Base-by-base conservation (phyloP, 2,113 vertebrate species). In the Kobus ellipsiprymnus region DNA sequence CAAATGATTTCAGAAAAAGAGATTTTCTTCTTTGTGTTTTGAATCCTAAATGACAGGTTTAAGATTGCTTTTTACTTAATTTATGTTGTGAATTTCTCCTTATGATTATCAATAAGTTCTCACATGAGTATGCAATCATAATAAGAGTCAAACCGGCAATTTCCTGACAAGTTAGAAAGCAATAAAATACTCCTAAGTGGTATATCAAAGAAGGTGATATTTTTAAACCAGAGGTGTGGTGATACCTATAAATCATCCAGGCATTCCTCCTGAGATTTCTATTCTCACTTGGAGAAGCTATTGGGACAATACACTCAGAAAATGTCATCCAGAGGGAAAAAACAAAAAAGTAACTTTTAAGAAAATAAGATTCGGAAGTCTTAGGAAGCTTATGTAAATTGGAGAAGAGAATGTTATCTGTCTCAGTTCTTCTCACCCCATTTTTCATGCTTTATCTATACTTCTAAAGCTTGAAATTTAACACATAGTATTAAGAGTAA, bases 101-200 rank as follows among this genome's bases (percentile, higher is more conserved):
- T 87, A 59, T n/a, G 95, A 96, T 96, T 97, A 98, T 94, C 92
- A 97, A 64, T 96, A 94, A 89, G 50, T 91, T 95, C 40, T 97
- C 82, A 84, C 81, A 86, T 95, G 81, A 94, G 91, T 96, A 89
- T 83, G 78, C 78, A 95, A 54, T 88, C 92, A 90, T 89, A 95
- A 83, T 95, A 71, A 71, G 82, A 92, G 82, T 85, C 85, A 93
- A 96, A 95, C 50, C 27, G 93, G 84, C 85, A 94, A 97, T 94
- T 97, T 97, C 74, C 57, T 93, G 92, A 95, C 85, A 97, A 95
- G 92, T 96, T 95, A 97, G 88, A 97, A 92, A 98, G 96, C 82
- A 89, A 95, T 97, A 88, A 97, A 96, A 96, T 96, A 89, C 10
- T n/a, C 44, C 54, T 85, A 91, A 96, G 59, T 55, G 88, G 14